Percentiles rank a stretch among this genome's conserved stretches.
phyloP scores from a whole-genome alignment of 2,113 vertebrate genomes.

The Columba livia region DNA sequence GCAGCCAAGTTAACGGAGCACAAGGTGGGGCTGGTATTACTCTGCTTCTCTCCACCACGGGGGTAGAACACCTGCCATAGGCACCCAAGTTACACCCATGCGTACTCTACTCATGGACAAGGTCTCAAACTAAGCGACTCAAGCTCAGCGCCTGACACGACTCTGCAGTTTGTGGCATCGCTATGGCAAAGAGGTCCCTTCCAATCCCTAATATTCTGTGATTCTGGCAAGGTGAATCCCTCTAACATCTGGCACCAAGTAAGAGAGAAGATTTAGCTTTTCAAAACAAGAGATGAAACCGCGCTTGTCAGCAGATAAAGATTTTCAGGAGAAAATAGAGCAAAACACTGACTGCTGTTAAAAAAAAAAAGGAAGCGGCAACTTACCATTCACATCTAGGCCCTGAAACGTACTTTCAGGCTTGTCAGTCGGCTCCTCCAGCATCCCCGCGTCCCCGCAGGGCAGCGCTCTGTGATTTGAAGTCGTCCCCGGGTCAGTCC shows the following conservation, averaged over 20 bases:
- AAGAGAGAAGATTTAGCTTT: background rate
- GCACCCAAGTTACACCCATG: background rate
- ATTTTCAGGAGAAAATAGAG: background rate
- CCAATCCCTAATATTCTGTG: too few species aligned
- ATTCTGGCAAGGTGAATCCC: background rate
- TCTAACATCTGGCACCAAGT: background rate
- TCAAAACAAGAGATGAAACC: background rate
- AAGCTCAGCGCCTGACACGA: background rate
- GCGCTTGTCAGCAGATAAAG: background rate
- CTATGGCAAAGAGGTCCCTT: background rate
- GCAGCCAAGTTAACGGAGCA: background rate
- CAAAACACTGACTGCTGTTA: background rate
- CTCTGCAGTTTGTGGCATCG: background rate
- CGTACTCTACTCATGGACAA: fast-evolving
- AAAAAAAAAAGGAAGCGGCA: background rate
- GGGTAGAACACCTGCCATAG: background rate
- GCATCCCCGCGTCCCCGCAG: conserved; percentile 49
- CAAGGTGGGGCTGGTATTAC: background rate
- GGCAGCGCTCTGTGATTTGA: conserved; percentile 80
- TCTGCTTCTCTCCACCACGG: background rate
- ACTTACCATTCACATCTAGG: conserved; percentile 85
- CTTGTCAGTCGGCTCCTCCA: conserved; percentile 71
- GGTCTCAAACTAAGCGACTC: background rate
- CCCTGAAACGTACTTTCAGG: conserved; percentile 71
- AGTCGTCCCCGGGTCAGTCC: conserved; percentile 76